These are phyloP conservation scores for Hirudo medicinalis DNA, from an alignment of 1,140 invertebrate species.

Conservation along the genomic window DNA sequence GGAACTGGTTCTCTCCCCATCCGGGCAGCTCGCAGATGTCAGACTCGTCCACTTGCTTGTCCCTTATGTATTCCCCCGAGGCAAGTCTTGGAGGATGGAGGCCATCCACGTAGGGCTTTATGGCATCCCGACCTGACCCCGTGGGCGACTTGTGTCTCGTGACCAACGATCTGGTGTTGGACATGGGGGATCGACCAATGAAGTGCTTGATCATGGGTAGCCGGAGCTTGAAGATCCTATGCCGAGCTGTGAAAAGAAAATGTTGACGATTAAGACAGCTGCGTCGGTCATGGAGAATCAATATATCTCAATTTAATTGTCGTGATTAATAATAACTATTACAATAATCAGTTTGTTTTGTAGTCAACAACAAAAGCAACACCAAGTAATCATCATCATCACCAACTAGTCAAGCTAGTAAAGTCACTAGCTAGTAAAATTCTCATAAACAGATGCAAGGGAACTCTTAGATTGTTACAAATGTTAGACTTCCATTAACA, in stretches of 20 bases:
- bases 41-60: background rate
- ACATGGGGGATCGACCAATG: constrained; percentile 24
- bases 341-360: no score
- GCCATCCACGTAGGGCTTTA: constrained; percentile 15
- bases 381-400: no score
- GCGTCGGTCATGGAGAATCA: no score
- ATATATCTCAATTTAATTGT: no score
- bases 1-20: constrained; percentile 9
- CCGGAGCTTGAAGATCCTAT: constrained; percentile 36
- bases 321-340: no score
- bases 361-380: no score
- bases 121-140: constrained; percentile 15
- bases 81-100: constrained; percentile 10
- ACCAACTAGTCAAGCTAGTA: no score
- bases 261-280: no score
- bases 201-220: constrained; percentile 36
- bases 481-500: no score
- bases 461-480: no score
- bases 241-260: constrained; percentile 29
- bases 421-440: no score
- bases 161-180: constrained; percentile 31
- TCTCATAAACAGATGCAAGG: no score
- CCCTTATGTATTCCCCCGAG: background rate
- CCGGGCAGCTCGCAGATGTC: constrained; percentile 4
- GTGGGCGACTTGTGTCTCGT: constrained; percentile 29